These are phyloP conservation scores for Anadara kagoshimensis DNA, from an alignment of 1,140 invertebrate genomes.

Conservation along the genomic window DNA sequence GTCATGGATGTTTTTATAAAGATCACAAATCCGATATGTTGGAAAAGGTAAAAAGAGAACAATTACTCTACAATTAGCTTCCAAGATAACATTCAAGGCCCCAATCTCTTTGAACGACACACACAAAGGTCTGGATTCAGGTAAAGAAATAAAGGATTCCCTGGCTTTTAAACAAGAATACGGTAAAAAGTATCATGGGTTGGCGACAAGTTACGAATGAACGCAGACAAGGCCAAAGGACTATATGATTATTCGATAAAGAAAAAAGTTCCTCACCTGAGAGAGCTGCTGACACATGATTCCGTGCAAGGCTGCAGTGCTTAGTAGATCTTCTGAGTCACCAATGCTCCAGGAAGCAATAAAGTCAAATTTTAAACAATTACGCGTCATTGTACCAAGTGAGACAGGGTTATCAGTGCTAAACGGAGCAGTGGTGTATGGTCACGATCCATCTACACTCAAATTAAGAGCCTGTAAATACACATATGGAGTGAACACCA, in stretches of 20 bases:
- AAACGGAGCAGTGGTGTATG: constrained; percentile 35
- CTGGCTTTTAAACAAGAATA: too few species aligned
- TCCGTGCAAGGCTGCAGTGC: neutral
- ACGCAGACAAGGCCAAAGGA: neutral
- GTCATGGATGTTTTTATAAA: constrained; percentile 11
- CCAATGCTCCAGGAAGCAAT: constrained; percentile 25
- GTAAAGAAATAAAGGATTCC: too few species aligned
- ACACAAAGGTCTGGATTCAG: neutral
- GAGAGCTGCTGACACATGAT: constrained; percentile 1
- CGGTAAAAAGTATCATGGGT: neutral
- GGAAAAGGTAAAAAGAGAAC: constrained; percentile 41
- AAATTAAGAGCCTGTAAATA: constrained; percentile 24
- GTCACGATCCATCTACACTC: constrained; percentile 28
- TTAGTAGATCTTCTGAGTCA: constrained; percentile 38
- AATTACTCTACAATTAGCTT: constrained; percentile 20
- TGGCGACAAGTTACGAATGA: constrained; percentile 29
- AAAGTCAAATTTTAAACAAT: constrained; percentile 1
- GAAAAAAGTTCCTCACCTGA: constrained; percentile 13
- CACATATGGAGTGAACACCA: constrained; percentile 23
- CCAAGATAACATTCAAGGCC: constrained; percentile 34
- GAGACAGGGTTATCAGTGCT: constrained; percentile 26
- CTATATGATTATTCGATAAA: constrained; percentile 22
- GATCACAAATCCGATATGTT: constrained; percentile 20
- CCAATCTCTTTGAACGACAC: constrained; percentile 13
- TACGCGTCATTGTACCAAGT: constrained; percentile 15